A percentile compares a stretch with the other conserved stretches of the same genome.
These are phyloP conservation scores for Drosophila suzukii DNA, from an alignment of 1,140 invertebrate genomes.

Conservation along the genomic window DNA sequence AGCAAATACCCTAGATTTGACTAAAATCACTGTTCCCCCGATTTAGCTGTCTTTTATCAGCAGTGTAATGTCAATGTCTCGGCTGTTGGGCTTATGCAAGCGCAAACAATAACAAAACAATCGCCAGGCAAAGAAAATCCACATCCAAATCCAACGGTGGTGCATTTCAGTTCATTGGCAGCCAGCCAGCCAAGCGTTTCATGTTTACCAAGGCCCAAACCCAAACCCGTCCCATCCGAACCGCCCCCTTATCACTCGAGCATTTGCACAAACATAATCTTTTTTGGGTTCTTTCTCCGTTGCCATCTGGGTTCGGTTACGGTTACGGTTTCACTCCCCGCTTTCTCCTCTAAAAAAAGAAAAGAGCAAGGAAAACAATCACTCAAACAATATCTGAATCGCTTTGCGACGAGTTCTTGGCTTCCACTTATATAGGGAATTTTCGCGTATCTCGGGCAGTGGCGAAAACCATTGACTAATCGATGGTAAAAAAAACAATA, in stretches of 20 bases:
- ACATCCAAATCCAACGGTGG: constrained; percentile 33
- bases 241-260: constrained; percentile 13
- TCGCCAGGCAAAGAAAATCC: constrained; percentile 47
- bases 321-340: constrained; percentile 31
- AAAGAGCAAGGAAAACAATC: too few species aligned
- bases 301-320: constrained; percentile 31
- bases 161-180: constrained; percentile 61
- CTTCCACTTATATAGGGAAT: constrained; percentile 1
- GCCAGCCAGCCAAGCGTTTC: constrained; percentile 52
- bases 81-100: constrained; percentile 45
- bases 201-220: constrained; percentile 21
- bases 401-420: constrained; percentile 17
- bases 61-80: constrained; percentile 57
- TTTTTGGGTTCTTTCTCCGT: constrained; percentile 39
- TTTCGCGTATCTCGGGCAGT: constrained; percentile 11
- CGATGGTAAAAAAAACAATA: constrained; percentile 23
- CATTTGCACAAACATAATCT: constrained; percentile 27
- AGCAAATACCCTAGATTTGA: too few species aligned
- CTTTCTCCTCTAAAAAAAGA: constrained; percentile 19
- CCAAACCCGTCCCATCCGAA: not conserved
- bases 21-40: not conserved
- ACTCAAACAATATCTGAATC: constrained; percentile 24
- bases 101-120: constrained; percentile 46
- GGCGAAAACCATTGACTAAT: constrained; percentile 32
- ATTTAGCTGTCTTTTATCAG: constrained; percentile 3